phyloP scores from a whole-genome alignment of 2,113 vertebrate species.

The Piprites chloris region DNA sequence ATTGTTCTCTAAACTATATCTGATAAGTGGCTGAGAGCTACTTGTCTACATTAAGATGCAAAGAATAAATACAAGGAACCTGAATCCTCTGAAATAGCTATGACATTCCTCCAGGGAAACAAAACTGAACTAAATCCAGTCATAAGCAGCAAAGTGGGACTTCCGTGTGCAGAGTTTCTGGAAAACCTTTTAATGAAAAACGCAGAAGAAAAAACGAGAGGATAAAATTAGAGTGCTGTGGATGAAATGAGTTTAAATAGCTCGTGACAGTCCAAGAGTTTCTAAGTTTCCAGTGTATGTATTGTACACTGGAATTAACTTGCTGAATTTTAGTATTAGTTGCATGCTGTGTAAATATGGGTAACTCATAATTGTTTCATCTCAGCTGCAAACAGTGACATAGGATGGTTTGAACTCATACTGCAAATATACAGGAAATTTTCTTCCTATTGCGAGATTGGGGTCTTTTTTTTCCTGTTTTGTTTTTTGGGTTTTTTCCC shows the following conservation, averaged over 20 bases:
- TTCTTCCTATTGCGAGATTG: neutral
- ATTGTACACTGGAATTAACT: neutral
- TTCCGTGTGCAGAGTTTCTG: neutral
- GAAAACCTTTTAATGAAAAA: neutral
- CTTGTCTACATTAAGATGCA: neutral
- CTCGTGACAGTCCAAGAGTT: neutral
- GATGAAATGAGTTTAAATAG: neutral
- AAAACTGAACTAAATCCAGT: neutral
- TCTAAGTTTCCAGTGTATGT: neutral
- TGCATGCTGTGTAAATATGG: neutral
- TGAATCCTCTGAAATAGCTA: neutral
- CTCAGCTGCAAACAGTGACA: neutral
- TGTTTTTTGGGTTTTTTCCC: neutral
- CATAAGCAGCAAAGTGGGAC: neutral
- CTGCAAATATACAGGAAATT: neutral
- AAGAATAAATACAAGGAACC: neutral
- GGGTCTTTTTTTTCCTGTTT: neutral
- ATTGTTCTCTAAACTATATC: neutral
- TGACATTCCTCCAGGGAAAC: neutral
- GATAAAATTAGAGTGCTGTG: neutral
- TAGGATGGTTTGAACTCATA: neutral
- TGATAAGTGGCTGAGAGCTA: neutral
- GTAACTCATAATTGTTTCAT: neutral
- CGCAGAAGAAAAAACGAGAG: rapidly evolving
- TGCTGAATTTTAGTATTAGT: neutral